Evolutionary conservation across 2,888 invertebrate species (phyloP).

Genomic region (Trisateles emortualis): DNA sequence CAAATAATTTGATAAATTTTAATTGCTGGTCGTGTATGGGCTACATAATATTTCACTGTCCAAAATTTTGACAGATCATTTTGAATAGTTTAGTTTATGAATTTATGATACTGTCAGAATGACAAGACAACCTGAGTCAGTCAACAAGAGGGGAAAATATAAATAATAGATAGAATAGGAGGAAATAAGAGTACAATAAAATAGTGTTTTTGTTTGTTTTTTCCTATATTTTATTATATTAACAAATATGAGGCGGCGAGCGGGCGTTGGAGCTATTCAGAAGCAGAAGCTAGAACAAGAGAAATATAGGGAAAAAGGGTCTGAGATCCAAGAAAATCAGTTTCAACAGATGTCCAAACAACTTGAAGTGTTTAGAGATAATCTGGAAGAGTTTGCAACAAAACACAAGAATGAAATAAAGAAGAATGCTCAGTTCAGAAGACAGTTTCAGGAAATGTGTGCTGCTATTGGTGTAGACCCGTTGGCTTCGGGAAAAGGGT

Average conservation of each 20-base stretch:
- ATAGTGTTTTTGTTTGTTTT: neutral
- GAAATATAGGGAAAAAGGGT: constrained; percentile 96
- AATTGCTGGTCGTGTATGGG: too few species aligned
- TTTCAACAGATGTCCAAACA: constrained; percentile 97
- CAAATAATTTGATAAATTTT: too few species aligned
- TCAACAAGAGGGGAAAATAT: too few species aligned
- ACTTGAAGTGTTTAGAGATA: constrained; percentile 95
- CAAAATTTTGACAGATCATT: too few species aligned
- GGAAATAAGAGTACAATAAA: neutral
- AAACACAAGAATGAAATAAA: constrained; percentile 98
- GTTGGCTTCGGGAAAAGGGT: constrained; percentile 97
- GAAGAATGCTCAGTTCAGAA: constrained; percentile 97
- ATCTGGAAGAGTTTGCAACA: constrained; percentile 97
- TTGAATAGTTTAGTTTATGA: too few species aligned
- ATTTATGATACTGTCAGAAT: too few species aligned
- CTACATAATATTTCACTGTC: too few species aligned
- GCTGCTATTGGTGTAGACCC: constrained; percentile 99
- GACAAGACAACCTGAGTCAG: too few species aligned
- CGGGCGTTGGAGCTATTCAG: constrained; percentile 96
- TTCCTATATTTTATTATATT: neutral
- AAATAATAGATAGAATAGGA: neutral
- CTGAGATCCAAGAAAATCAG: constrained; percentile 96
- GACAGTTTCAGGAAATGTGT: constrained; percentile 99
- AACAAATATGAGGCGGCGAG: constrained; percentile 91
- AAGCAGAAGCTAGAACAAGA: constrained; percentile 95